Evolutionary conservation across 1,140 invertebrate species (phyloP).

Genomic region (Monochamus saltuarius): DNA sequence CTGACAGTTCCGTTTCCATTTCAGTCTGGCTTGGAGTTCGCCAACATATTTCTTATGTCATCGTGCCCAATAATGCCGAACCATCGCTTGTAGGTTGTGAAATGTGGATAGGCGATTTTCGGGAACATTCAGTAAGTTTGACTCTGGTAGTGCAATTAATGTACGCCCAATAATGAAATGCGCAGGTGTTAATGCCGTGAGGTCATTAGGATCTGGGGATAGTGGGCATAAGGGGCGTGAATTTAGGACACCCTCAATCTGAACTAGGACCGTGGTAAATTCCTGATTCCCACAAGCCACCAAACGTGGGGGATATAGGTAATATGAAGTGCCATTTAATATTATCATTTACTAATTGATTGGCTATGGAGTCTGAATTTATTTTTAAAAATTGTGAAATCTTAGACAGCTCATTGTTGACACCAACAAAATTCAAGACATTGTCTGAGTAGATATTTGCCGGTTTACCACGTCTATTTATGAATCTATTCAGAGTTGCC

Average conservation of each 20-base stretch:
- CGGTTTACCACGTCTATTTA: constrained; percentile 22
- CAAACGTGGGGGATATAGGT: no score
- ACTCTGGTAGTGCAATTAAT: constrained; percentile 17
- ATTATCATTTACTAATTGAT: not conserved
- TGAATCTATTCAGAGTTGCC: constrained; percentile 38
- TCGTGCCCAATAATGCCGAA: constrained; percentile 14
- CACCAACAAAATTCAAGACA: constrained; percentile 35
- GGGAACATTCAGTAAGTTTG: constrained; percentile 7
- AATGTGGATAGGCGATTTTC: constrained; percentile 11
- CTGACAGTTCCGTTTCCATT: constrained; percentile 15
- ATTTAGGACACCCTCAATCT: constrained; percentile 16
- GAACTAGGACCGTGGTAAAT: constrained; percentile 9
- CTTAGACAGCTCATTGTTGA: constrained; percentile 12
- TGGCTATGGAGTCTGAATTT: no score
- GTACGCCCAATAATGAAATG: constrained; percentile 20
- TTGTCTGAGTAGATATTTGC: constrained; percentile 32
- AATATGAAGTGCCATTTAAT: constrained; percentile 45
- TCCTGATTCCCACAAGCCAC: no score
- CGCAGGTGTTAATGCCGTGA: constrained; percentile 15
- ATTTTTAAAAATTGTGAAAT: constrained; percentile 19
- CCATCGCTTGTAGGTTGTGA: constrained; percentile 9
- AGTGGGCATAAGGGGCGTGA: constrained; percentile 15
- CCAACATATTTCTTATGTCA: constrained; percentile 38
- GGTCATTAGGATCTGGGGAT: constrained; percentile 17
- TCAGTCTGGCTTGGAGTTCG: constrained; percentile 22